Percentiles rank a stretch among this genome's conserved stretches.
These are phyloP conservation scores for Acrossocheilus wenchowensis DNA, from an alignment of 2,797 vertebrate genomes.

Conservation along the genomic window DNA sequence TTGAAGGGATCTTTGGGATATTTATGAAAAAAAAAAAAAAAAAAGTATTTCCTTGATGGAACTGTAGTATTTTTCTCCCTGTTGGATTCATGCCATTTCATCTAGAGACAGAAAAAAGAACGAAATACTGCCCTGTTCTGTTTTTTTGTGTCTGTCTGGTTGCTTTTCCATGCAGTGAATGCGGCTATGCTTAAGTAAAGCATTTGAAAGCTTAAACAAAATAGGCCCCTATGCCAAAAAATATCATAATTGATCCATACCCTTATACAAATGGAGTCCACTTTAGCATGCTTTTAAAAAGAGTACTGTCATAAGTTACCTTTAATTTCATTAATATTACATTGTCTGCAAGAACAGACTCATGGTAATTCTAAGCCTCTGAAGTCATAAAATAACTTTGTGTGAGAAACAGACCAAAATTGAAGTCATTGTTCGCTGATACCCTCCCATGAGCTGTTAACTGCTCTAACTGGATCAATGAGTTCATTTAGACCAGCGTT, in stretches of 20 bases:
- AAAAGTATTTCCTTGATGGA: neutral
- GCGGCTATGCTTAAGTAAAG: neutral
- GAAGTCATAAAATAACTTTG: neutral
- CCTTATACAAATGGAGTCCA: neutral
- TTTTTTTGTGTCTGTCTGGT: neutral
- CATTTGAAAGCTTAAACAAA: neutral
- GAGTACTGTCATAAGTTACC: neutral
- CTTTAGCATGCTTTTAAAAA: neutral
- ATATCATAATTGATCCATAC: neutral
- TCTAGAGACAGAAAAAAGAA: conserved; percentile 1
- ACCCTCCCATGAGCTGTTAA: neutral
- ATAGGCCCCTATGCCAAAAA: neutral
- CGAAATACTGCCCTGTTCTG: neutral
- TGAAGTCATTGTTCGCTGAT: neutral
- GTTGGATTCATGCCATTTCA: conserved; percentile 12
- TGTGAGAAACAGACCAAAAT: neutral
- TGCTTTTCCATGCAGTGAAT: neutral
- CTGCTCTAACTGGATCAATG: neutral
- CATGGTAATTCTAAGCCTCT: neutral
- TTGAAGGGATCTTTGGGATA: conserved; percentile 45
- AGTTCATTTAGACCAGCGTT: neutral
- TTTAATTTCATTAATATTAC: neutral
- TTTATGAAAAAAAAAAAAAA: conserved; percentile 16
- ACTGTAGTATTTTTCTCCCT: conserved; percentile 4
- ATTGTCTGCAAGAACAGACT: neutral